A percentile compares a stretch with the other conserved stretches of the same genome.
phyloP scores from a whole-genome alignment of 2,797 vertebrate species.

The Alcedo atthis region DNA sequence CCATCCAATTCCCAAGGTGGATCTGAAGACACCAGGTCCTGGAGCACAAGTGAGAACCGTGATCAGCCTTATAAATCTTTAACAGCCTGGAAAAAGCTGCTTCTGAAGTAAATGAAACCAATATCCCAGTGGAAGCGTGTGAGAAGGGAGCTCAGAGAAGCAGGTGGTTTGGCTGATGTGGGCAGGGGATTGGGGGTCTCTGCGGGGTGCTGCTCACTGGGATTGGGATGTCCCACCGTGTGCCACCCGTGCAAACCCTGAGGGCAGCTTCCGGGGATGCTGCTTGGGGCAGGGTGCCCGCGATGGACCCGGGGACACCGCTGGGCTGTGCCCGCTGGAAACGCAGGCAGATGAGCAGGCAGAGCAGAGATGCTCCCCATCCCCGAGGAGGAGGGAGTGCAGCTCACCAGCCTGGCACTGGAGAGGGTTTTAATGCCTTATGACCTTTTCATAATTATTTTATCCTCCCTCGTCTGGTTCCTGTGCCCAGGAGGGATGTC shows the following conservation, averaged over 20 bases:
- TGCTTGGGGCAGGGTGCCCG: background rate
- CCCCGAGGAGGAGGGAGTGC: rapidly evolving
- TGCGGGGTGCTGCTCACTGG: rapidly evolving
- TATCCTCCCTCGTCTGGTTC: background rate
- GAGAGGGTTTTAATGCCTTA: background rate
- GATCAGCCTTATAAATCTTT: slow-evolving; percentile 8
- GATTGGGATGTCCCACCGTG: rapidly evolving
- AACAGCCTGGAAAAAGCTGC: slow-evolving; percentile 16
- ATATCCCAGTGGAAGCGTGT: background rate
- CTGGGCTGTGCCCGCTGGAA: background rate
- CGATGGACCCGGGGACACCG: background rate
- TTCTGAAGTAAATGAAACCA: background rate
- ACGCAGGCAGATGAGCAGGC: background rate
- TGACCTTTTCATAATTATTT: background rate
- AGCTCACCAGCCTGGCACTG: rapidly evolving
- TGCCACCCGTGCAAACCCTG: rapidly evolving
- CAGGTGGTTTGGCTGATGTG: rapidly evolving
- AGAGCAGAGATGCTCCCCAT: background rate
- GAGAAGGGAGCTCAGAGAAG: background rate
- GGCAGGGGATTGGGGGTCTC: rapidly evolving
- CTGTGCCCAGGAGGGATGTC: background rate
- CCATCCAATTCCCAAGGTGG: background rate
- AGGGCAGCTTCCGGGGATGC: background rate
- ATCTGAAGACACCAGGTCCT: background rate
- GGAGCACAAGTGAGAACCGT: background rate